phyloP scores from a whole-genome alignment of 2,888 invertebrate species.

The Drosophila ezoana region DNA sequence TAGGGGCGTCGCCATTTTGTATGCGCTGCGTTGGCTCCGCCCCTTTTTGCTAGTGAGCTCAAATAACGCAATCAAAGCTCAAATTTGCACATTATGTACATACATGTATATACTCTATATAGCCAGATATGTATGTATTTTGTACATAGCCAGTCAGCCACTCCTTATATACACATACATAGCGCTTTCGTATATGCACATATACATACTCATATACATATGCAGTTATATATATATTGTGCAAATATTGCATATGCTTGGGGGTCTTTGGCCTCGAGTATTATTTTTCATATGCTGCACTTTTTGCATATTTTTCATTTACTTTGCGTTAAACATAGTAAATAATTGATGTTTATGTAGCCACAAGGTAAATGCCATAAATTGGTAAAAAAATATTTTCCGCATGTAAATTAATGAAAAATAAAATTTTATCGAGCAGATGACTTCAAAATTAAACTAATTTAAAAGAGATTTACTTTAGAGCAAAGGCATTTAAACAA shows the following conservation, averaged over 20 bases:
- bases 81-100: conserved; percentile 24
- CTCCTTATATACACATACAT: not conserved
- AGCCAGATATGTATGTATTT: not conserved
- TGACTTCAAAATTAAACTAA: too few species aligned
- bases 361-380: conserved; percentile 11
- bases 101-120: too few species aligned
- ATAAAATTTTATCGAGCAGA: too few species aligned
- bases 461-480: too few species aligned
- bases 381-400: too few species aligned
- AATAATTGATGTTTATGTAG: conserved; percentile 23
- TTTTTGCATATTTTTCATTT: conserved; percentile 10
- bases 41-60: conserved; percentile 33
- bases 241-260: conserved; percentile 11
- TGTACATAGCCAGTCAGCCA: conserved; percentile 24
- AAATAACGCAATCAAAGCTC: conserved; percentile 36
- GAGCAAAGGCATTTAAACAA: too few species aligned
- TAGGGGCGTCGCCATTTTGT: conserved; percentile 71
- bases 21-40: conserved; percentile 61
- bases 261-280: conserved; percentile 39
- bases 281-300: conserved; percentile 8
- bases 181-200: not conserved
- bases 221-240: conserved; percentile 3
- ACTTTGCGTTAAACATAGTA: conserved; percentile 11
- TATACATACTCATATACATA: not conserved
- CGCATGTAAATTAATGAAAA: too few species aligned